Evolutionary conservation across 2,113 vertebrate genomes (phyloP).

Genomic region (Pungitius pungitius): DNA sequence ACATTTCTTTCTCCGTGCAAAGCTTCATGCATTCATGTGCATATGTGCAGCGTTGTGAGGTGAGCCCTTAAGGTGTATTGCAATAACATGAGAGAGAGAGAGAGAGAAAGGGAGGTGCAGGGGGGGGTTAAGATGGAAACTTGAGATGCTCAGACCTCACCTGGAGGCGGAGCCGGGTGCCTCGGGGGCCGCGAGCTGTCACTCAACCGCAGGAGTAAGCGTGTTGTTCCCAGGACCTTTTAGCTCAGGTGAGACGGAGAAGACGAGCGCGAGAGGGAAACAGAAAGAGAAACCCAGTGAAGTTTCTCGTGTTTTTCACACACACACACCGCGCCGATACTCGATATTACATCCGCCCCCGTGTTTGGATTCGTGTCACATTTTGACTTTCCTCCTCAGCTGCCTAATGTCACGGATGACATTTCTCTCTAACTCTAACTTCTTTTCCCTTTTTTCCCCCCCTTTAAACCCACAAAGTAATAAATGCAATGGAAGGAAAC

Average conservation of each 20-base stretch:
- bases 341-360: constrained; percentile 31
- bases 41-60: constrained; percentile 31
- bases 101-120: constrained; percentile 8
- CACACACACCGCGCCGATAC: constrained; percentile 32
- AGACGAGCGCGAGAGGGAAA: constrained; percentile 42
- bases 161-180: constrained; percentile 63
- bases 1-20: neutral
- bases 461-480: neutral
- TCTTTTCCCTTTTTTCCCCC: neutral
- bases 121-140: constrained; percentile 53
- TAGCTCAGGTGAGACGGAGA: constrained; percentile 66
- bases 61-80: constrained; percentile 43
- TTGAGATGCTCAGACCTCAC: constrained; percentile 67
- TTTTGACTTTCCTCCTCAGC: constrained; percentile 12
- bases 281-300: constrained; percentile 27
- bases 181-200: constrained; percentile 62
- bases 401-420: neutral
- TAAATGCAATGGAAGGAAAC: too few relatives aligned
- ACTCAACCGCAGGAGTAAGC: constrained; percentile 62
- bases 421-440: neutral
- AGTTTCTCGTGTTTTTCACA: constrained; percentile 20
- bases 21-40: neutral
- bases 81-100: constrained; percentile 22
- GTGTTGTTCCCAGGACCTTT: constrained; percentile 78
- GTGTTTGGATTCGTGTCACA: constrained; percentile 22